Base-by-base conservation (phyloP, 2,888 invertebrate species). In the Colostygia pectinataria region DNA sequence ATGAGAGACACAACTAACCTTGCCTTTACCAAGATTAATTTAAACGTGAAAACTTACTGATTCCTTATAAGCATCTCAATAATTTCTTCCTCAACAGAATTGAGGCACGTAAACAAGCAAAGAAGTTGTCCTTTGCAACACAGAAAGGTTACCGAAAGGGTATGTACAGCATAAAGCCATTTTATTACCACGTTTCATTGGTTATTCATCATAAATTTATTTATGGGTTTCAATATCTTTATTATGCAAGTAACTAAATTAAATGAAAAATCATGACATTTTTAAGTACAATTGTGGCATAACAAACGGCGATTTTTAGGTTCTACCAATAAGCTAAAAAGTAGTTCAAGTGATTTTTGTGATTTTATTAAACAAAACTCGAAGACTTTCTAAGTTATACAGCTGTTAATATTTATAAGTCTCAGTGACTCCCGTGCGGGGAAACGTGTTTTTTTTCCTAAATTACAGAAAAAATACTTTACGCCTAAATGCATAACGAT, bases 91-190 rank as follows among this genome's bases (percentile, higher is more conserved):
- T 39, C 29, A 51, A 44, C 55, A 55, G 14, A 18, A 1, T 6
- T 6, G 20, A 27, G 9, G 24, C 27, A 32, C 20, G 14, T 14
- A 14, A 14, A 2, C 6, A 24, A 6, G 38, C 23, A 20, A 55
- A 54, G 54, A 29, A 55, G 46, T 42, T 42, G 32, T 34, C 51
- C 46, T 52, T 48, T 51, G 47, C 28, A 24, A 33, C 52, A 41
- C 37, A 37, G 50, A 50, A 53, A 55, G 48, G 55, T 43, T 32
- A 49, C 20, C 20, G 29, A 55, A 57, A 55, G 51, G 59, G 43
- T 52, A 51, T 40, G 24, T 7, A 8, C 10, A 10, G 25, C 13
- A 31, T 4, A 2, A 41, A n/a, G n/a, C 31, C 18, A 15, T 37
- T 44, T 24, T 15, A 29, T 9, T 10, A 6, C 14, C 20, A 43